A percentile compares a stretch with the other conserved stretches of the same genome.
Conservation (phyloP, 2,113 vertebrate genomes). For the Lota lota region DNA sequence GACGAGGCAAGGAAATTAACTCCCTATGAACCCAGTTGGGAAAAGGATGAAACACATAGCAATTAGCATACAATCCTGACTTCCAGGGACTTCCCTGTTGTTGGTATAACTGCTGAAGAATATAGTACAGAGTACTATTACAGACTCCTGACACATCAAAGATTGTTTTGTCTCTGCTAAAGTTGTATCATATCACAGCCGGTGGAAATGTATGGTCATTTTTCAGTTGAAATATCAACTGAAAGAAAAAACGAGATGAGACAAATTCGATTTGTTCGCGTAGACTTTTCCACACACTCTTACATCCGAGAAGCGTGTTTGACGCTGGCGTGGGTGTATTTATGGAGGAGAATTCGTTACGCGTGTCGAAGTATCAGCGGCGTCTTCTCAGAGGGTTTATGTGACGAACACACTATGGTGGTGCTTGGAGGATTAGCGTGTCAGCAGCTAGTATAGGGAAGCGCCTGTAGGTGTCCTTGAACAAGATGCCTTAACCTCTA, state of each 20-base stretch:
- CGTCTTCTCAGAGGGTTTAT: constrained; percentile 44
- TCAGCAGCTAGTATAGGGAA: constrained; percentile 30
- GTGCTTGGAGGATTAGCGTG: constrained; percentile 41
- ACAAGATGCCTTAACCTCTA: constrained; percentile 18
- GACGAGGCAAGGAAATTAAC: no score
- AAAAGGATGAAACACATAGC: no score
- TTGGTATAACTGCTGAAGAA: no score
- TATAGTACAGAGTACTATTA: no score
- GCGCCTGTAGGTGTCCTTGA: background rate
- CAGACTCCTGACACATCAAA: no score
- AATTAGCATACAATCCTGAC: background rate
- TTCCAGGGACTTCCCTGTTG: no score
- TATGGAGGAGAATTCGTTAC: constrained; percentile 49
- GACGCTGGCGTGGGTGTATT: constrained; percentile 38
- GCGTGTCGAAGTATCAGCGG: constrained; percentile 35
- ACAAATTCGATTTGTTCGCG: constrained; percentile 37
- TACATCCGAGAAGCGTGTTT: constrained; percentile 23
- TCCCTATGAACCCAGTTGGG: no score
- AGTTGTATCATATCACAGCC: no score
- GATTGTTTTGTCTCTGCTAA: no score
- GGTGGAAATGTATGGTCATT: no score
- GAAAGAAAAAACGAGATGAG: no score
- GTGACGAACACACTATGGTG: constrained; percentile 53
- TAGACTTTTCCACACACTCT: constrained; percentile 40
- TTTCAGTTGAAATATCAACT: no score